Percentiles rank a stretch among this genome's conserved stretches.
These are phyloP conservation scores for Mus spretus DNA, from an alignment of 2,797 vertebrate species.

Conservation along the genomic window DNA sequence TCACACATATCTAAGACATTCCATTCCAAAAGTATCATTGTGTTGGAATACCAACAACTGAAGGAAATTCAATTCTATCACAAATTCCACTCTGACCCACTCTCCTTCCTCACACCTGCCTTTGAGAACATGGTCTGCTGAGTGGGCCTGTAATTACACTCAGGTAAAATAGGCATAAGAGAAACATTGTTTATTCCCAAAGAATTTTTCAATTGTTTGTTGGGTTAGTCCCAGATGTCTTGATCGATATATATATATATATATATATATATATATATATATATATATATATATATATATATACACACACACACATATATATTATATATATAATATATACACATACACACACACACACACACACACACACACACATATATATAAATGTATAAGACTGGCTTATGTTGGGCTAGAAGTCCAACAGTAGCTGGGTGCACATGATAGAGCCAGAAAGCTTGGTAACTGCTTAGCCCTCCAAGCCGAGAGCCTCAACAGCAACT, in stretches of 20 bases:
- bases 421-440: not conserved
- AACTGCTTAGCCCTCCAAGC: not conserved
- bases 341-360: no score
- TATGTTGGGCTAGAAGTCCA: no score
- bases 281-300: no score
- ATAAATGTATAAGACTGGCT: not conserved
- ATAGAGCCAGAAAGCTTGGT: not conserved
- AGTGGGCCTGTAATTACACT: not conserved
- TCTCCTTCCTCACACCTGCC: not conserved
- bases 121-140: not conserved
- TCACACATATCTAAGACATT: not conserved
- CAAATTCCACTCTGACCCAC: not conserved
- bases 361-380: no score
- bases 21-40: not conserved
- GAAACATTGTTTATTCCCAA: not conserved
- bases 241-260: no score
- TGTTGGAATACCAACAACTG: not conserved
- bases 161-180: not conserved
- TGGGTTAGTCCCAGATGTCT: not conserved
- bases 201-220: not conserved
- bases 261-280: not conserved
- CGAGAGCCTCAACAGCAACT: not conserved
- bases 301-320: not conserved
- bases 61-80: not conserved
- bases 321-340: not conserved